Conservation (phyloP, 2,797 vertebrate genomes). For the Labeo calbasu region DNA sequence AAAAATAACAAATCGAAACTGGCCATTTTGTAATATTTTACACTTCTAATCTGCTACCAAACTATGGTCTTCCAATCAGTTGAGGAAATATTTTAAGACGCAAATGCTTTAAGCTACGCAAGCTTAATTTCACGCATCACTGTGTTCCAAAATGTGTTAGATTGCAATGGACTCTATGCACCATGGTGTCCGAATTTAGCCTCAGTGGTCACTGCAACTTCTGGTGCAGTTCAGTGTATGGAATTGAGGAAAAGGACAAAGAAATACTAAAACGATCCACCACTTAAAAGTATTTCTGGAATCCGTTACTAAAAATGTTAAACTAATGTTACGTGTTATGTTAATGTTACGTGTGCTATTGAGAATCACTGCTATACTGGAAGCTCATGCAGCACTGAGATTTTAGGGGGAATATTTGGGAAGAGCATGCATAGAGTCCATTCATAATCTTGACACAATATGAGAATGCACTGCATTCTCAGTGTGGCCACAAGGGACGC, state of each 20-base stretch:
- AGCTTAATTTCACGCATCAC: conserved; percentile 4
- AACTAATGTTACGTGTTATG: too few relatives aligned
- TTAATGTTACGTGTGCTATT: too few relatives aligned
- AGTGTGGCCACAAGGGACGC: neutral
- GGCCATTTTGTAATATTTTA: neutral
- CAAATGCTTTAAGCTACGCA: neutral
- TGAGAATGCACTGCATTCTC: neutral
- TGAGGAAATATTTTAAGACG: neutral
- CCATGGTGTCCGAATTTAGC: neutral
- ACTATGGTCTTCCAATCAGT: neutral
- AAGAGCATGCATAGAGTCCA: too few relatives aligned
- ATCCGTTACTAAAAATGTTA: too few relatives aligned
- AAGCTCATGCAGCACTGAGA: too few relatives aligned
- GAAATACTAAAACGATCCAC: too few relatives aligned
- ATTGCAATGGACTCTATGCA: neutral
- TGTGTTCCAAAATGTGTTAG: neutral
- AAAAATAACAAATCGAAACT: neutral
- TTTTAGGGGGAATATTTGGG: too few relatives aligned
- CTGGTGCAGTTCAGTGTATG: neutral
- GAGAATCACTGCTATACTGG: too few relatives aligned
- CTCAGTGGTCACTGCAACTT: neutral
- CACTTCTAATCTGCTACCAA: conserved; percentile 3
- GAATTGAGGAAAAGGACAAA: neutral
- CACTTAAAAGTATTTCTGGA: too few relatives aligned
- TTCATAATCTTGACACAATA: neutral